Conservation (phyloP, 2,888 invertebrate species). For the Agrochola lychnidis region DNA sequence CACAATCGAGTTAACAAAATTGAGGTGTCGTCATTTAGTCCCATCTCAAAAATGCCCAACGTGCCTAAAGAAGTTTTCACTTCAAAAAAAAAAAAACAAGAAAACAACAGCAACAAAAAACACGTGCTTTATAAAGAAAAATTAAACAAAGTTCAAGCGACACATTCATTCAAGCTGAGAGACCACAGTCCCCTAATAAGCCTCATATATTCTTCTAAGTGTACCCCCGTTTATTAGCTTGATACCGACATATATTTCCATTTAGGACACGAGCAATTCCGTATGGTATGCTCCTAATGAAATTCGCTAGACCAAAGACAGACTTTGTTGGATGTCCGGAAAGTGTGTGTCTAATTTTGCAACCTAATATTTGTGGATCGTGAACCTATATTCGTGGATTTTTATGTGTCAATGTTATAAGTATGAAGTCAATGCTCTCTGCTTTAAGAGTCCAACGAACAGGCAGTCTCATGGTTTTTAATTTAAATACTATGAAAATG, state of each 20-base stretch:
- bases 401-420: neutral
- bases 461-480: too few relatives aligned
- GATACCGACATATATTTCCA: conserved; percentile 59
- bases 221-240: conserved; percentile 61
- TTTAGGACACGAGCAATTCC: conserved; percentile 47
- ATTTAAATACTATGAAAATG: neutral
- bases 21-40: too few relatives aligned
- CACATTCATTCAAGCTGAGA: conserved; percentile 22
- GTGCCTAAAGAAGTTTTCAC: too few relatives aligned
- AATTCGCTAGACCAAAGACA: conserved; percentile 41
- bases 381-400: conserved; percentile 10
- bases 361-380: conserved; percentile 37
- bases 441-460: neutral
- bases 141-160: neutral
- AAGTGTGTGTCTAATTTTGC: conserved; percentile 26
- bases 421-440: neutral
- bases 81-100: too few relatives aligned
- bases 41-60: too few relatives aligned
- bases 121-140: neutral
- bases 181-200: conserved; percentile 30
- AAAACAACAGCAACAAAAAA: neutral
- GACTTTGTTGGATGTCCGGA: conserved; percentile 12
- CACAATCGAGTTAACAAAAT: too few relatives aligned
- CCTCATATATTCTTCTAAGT: conserved; percentile 43
- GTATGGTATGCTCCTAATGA: conserved; percentile 68